Percentiles rank a stretch among this genome's conserved stretches.
phyloP scores from a whole-genome alignment of 2,888 invertebrate species.

The Catocala nupta region DNA sequence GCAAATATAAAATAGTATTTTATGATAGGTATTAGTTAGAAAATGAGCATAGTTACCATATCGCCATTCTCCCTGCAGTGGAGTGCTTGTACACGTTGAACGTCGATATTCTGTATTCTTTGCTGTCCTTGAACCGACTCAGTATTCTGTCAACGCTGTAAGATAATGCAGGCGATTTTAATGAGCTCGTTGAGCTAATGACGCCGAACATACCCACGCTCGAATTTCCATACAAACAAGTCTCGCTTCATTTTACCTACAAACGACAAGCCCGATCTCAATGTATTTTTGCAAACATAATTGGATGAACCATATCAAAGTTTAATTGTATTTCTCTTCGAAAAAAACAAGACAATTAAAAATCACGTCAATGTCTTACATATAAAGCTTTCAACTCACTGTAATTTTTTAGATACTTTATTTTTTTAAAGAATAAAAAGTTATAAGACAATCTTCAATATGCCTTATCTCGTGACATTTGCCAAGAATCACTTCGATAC shows the following conservation, averaged over 20 bases:
- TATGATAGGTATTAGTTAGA: neutral
- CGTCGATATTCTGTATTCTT: conserved; percentile 69
- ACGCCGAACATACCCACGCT: too few species aligned
- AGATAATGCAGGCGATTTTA: conserved; percentile 25
- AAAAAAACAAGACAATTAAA: neutral
- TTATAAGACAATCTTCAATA: too few species aligned
- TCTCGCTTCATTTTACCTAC: too few species aligned
- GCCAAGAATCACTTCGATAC: too few species aligned
- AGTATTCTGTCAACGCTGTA: conserved; percentile 75
- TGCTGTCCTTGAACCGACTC: conserved; percentile 65
- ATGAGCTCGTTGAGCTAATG: too few species aligned
- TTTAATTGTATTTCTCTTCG: neutral
- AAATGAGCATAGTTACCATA: conserved; percentile 63
- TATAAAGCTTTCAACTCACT: neutral
- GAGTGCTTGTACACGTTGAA: conserved; percentile 69
- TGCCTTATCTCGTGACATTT: too few species aligned
- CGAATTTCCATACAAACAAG: too few species aligned
- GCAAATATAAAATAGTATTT: neutral
- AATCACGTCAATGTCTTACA: conserved; percentile 15
- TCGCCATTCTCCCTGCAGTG: conserved; percentile 58
- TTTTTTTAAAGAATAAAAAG: too few species aligned
- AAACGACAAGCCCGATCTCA: too few species aligned
- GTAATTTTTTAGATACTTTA: too few species aligned
- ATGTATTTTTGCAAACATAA: too few species aligned
- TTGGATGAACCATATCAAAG: too few species aligned